These are phyloP conservation scores for Anoplius nigerrimus DNA, from an alignment of 2,888 invertebrate species.

Conservation along the genomic window DNA sequence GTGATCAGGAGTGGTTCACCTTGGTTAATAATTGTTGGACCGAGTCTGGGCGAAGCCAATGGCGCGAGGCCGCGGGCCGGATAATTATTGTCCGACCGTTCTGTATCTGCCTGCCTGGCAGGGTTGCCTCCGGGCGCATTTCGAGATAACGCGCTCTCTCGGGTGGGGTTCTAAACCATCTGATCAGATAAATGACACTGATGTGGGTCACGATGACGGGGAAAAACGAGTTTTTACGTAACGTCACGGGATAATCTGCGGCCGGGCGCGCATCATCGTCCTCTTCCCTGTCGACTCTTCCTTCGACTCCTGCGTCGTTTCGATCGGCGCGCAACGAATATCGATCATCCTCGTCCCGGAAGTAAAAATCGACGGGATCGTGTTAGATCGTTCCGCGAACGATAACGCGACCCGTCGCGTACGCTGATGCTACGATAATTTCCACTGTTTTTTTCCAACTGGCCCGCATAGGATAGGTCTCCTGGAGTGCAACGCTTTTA, in stretches of 20 bases:
- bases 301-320: too few species aligned
- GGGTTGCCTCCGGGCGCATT: too few species aligned
- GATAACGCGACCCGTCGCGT: too few species aligned
- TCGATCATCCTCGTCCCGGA: too few species aligned
- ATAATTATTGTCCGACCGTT: slow-evolving; percentile 32
- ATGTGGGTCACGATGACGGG: slow-evolving; percentile 54
- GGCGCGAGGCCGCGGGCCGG: not conserved
- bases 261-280: too few species aligned
- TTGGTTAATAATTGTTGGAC: slow-evolving; percentile 68
- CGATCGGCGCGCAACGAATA: too few species aligned
- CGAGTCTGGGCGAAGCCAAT: slow-evolving; percentile 13
- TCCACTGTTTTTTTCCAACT: too few species aligned
- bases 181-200: slow-evolving; percentile 21
- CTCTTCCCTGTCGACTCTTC: not conserved
- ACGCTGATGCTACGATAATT: too few species aligned
- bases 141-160: slow-evolving; percentile 29
- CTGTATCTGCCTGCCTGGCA: not conserved
- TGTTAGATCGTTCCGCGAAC: too few species aligned
- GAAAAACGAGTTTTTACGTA: slow-evolving; percentile 67
- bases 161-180: slow-evolving; percentile 18
- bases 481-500: too few species aligned
- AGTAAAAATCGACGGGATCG: too few species aligned
- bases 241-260: slow-evolving; percentile 42
- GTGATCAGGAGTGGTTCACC: slow-evolving; percentile 69
- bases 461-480: too few species aligned